phyloP scores from a whole-genome alignment of 2,113 vertebrate genomes.

The Microcebus lehilahytsara region DNA sequence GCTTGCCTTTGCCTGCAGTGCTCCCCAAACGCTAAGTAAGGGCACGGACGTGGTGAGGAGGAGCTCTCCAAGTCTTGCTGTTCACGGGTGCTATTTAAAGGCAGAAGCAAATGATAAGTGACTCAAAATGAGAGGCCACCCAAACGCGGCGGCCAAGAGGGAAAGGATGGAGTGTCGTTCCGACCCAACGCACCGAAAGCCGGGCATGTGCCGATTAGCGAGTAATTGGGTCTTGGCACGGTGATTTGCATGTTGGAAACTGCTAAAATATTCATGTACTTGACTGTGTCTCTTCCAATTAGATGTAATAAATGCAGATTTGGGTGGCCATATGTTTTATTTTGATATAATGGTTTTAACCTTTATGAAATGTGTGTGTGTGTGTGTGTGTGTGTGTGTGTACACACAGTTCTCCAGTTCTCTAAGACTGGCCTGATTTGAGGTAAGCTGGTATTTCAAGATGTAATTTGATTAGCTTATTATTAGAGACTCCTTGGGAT shows the following conservation, averaged over 20 bases:
- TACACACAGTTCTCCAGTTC: background rate
- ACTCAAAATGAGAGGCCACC: background rate
- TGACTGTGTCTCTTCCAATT: slow-evolving; percentile 65
- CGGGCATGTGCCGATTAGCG: background rate
- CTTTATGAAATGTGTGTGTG: background rate
- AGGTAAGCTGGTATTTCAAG: slow-evolving; percentile 20
- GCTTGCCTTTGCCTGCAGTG: accelerated
- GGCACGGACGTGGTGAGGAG: background rate
- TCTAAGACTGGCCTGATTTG: background rate
- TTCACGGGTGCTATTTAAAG: background rate
- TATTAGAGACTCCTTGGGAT: background rate
- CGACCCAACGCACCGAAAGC: accelerated
- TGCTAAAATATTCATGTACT: slow-evolving; percentile 63
- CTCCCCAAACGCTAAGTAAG: background rate
- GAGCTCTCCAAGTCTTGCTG: background rate
- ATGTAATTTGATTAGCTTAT: background rate
- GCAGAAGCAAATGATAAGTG: background rate
- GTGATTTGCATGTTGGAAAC: slow-evolving; percentile 44
- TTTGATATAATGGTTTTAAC: slow-evolving; percentile 61
- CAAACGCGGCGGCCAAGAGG: background rate
- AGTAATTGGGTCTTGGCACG: slow-evolving; percentile 44
- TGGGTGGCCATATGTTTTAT: slow-evolving; percentile 66
- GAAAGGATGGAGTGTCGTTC: background rate
- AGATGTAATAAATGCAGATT: slow-evolving; percentile 63
- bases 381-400: no score